phyloP scores from a whole-genome alignment of 2,888 invertebrate species.

The Parasteatoda lunata region DNA sequence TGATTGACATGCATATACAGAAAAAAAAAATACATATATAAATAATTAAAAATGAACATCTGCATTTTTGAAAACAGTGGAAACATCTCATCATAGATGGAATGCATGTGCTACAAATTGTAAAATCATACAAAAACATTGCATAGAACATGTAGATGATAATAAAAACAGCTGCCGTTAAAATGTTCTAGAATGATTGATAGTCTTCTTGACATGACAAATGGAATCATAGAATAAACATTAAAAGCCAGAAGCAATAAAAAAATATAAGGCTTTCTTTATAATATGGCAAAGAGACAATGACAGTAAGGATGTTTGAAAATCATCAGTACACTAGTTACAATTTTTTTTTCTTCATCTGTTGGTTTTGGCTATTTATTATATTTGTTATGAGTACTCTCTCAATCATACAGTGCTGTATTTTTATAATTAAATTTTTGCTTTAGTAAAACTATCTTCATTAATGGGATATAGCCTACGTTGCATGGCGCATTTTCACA shows the following conservation, averaged over 20 bases:
- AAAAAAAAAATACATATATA: conserved; percentile 32
- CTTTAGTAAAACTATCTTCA: too few relatives aligned
- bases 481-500: too few relatives aligned
- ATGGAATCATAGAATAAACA: conserved; percentile 45
- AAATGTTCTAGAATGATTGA: conserved; percentile 60
- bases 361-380: too few relatives aligned
- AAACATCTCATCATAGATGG: conserved; percentile 51
- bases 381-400: too few relatives aligned
- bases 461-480: too few relatives aligned
- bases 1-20: conserved; percentile 23
- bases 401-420: too few relatives aligned
- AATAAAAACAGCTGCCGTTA: conserved; percentile 64
- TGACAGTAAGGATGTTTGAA: conserved; percentile 28
- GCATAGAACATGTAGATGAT: conserved; percentile 28
- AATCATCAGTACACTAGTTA: not conserved
- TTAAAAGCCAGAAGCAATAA: conserved; percentile 19
- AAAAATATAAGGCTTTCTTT: not conserved
- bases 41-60: not conserved
- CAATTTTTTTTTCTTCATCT: too few relatives aligned
- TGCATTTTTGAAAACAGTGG: conserved; percentile 31
- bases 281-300: not conserved
- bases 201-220: conserved; percentile 59
- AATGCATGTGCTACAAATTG: conserved; percentile 53
- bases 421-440: too few relatives aligned
- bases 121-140: conserved; percentile 44